Evolutionary conservation across 2,113 vertebrate species (phyloP), one percentile per base, ranked within the genome.

Genomic region (Rhizomys pruinosus): DNA sequence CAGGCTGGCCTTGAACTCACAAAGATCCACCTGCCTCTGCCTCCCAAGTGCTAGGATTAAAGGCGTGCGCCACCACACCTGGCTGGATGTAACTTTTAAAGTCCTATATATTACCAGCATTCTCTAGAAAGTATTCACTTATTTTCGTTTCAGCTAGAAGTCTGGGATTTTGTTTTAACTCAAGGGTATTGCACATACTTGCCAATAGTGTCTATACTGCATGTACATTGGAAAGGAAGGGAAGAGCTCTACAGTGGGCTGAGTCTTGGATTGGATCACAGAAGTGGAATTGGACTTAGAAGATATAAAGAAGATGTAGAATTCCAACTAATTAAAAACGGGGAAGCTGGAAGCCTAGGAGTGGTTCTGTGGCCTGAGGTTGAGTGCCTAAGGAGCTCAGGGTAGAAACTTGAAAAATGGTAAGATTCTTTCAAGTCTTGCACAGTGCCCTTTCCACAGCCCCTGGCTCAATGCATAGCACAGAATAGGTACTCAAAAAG

Each of bases 101-200:
- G 42, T 39, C 23, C 42, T 80, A 10, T 5, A 27, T 69, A 39
- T 84, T 59, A 19, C 25, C 44, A 22, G 12, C 10, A 34, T 22
- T 71, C 89, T 39, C 34, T 25, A 16, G 15, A 79, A 93, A 94
- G 39, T 39, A 15, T 90, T 90, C 11, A 2, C 20, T 87, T 25
- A 7, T 63, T 89, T 52, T 12, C 15, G 32, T 47, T 90, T 74
- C 64, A 82, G 57, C 63, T 89, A n/a, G 37, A 91, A 39, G 34
- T 74, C 71, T 77, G 52, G 74, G 82, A 47, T 68, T 37, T 37
- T 44, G 27, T 52, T 92, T 93, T 87, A 90, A 69, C 61, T 85
- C 89, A 85, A 77, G 16, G 27, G 55, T 20, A 0, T 42, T 10
- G 2, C 27, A 10, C n/a, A 84, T 79, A 16, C 47, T 87, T 87